These are phyloP conservation scores for Natator depressus DNA, from an alignment of 2,113 vertebrate genomes.

Conservation along the genomic window DNA sequence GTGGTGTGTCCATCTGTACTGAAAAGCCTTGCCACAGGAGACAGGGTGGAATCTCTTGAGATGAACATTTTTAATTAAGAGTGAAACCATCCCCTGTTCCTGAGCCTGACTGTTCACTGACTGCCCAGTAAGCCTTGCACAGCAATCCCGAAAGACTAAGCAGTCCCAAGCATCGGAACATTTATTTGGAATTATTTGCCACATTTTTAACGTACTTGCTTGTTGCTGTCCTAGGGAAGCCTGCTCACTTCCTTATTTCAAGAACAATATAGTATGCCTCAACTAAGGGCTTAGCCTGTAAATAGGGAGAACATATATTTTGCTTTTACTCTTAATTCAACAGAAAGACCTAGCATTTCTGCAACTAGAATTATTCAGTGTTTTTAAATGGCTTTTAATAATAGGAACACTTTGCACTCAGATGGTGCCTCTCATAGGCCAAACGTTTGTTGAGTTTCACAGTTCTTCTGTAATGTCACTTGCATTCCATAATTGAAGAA, in stretches of 20 bases:
- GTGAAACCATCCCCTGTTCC: constrained; percentile 48
- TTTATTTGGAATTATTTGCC: constrained; percentile 32
- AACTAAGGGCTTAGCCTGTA: neutral
- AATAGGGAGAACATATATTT: constrained; percentile 16
- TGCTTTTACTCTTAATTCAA: constrained; percentile 56
- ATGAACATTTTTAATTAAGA: constrained; percentile 59
- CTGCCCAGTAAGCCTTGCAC: constrained; percentile 46
- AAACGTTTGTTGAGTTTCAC: neutral
- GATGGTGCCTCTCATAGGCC: constrained; percentile 54
- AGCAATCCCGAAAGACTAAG: constrained; percentile 41
- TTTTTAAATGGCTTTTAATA: constrained; percentile 65
- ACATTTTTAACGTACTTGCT: constrained; percentile 53
- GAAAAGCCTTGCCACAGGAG: constrained; percentile 50
- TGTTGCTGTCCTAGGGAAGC: constrained; percentile 22
- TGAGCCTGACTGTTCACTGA: constrained; percentile 27
- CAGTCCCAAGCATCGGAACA: constrained; percentile 38
- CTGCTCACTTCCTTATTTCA: neutral
- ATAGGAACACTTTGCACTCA: constrained; percentile 57
- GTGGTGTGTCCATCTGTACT: constrained; percentile 72
- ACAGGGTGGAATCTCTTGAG: constrained; percentile 46
- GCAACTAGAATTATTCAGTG: constrained; percentile 46
- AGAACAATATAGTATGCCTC: constrained; percentile 8
- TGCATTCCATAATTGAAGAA: constrained; percentile 53
- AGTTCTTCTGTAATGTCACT: neutral
- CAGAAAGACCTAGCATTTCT: constrained; percentile 49